Conservation (phyloP, 2,797 vertebrate species). For the Decapterus maruadsi region DNA sequence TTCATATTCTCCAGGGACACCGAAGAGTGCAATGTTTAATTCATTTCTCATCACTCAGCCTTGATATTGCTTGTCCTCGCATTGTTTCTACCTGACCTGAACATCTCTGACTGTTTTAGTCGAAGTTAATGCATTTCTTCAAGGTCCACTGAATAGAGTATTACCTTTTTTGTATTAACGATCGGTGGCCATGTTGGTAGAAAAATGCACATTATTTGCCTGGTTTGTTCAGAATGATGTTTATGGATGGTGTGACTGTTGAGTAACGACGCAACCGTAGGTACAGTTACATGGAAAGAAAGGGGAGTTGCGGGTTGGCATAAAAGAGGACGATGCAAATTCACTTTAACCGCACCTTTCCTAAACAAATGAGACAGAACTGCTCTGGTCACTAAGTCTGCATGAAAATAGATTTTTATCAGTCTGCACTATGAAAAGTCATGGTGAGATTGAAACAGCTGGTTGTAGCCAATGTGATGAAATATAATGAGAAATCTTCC, state of each 20-base stretch:
- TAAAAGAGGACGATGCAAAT: not conserved
- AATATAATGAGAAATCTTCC: no score
- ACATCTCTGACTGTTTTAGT: constrained; percentile 37
- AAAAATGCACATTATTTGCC: constrained; percentile 19
- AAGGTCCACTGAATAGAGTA: constrained; percentile 34
- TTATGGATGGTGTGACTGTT: constrained; percentile 1
- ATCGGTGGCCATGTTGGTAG: constrained; percentile 16
- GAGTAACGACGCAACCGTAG: not conserved
- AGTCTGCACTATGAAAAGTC: no score
- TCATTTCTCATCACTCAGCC: constrained; percentile 54
- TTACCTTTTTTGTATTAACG: constrained; percentile 23
- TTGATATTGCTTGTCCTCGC: constrained; percentile 45
- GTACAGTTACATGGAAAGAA: not conserved
- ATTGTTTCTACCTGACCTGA: constrained; percentile 40
- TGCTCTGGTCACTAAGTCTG: not conserved
- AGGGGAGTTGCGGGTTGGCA: not conserved
- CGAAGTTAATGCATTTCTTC: constrained; percentile 48
- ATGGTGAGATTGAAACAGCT: no score
- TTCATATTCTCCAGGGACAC: constrained; percentile 31
- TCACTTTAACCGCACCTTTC: not conserved
- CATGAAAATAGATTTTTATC: not conserved
- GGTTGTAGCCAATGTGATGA: no score
- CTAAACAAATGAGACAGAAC: not conserved
- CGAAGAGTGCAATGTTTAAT: constrained; percentile 48
- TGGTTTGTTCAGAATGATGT: not conserved